phyloP scores from a whole-genome alignment of 2,797 vertebrate genomes.

The Poeciliopsis infans region DNA sequence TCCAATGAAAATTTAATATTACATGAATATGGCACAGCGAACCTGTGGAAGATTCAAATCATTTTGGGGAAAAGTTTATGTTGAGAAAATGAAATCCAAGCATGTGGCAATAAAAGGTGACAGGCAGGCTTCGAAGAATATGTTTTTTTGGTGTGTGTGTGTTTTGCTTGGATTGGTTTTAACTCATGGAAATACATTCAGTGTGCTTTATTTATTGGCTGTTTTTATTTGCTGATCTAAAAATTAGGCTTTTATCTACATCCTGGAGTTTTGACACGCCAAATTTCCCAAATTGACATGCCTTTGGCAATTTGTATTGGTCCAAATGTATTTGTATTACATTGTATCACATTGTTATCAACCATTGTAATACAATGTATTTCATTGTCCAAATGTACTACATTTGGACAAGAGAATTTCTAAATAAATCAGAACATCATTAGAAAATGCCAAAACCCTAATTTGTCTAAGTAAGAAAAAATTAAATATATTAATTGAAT shows the following conservation, averaged over 20 bases:
- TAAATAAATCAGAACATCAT: background rate
- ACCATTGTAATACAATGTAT: too few species aligned
- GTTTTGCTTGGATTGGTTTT: background rate
- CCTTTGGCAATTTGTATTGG: background rate
- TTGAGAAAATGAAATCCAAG: constrained; percentile 4
- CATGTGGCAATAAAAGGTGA: background rate
- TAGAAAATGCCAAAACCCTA: background rate
- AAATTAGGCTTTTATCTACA: background rate
- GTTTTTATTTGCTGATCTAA: background rate
- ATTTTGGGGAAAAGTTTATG: constrained; percentile 12
- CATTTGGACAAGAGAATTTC: too few species aligned
- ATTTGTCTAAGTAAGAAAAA: background rate
- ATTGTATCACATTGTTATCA: too few species aligned
- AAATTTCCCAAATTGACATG: background rate
- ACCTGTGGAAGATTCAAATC: background rate
- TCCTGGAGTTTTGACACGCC: background rate
- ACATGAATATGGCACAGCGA: constrained; percentile 1
- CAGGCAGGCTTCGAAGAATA: background rate
- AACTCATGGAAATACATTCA: background rate
- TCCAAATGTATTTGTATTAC: too few species aligned
- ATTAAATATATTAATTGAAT: background rate
- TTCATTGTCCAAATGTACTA: too few species aligned
- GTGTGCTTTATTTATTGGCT: background rate
- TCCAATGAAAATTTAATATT: constrained; percentile 14
- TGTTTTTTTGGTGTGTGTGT: background rate